Base-by-base conservation (phyloP, 2,113 vertebrate species). In the Austrofundulus limnaeus region DNA sequence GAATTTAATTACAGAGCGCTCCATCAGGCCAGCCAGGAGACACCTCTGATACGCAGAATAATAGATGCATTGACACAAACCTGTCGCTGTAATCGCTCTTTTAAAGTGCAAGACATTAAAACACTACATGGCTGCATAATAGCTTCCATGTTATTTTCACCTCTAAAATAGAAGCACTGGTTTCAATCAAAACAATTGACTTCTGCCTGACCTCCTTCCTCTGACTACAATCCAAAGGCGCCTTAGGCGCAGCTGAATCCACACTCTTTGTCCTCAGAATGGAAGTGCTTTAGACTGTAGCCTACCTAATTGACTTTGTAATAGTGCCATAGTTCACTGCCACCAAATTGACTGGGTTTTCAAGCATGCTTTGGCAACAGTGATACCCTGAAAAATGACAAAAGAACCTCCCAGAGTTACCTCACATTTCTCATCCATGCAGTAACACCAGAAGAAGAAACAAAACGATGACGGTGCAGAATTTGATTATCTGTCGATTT, bases 111-210 rank as follows among this genome's bases (percentile, higher is more conserved):
- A 53, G 28, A 66, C 49, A 39, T 34, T 59, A 64, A 56, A 47
- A 63, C 24, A 43, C 2, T 37, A 54, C 31, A 52, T 16, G 38
- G 39, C 50, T 20, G n/a, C 47, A 70, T 70, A 75, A 70, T 50
- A 53, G 58, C 51, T 42, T 69, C 55, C 7, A 51, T 75, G 82
- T 81, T 74, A 80, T 76, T 72, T 64, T 77, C 65, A 72, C 61
- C 55, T 82, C 17, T 47, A 51, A 52, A 77, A 63, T 52, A 60
- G 61, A 76, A 72, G 55, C 57, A 52, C 56, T 1, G 0, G 71
- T 79, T 86, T 84, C 79, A 84, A 76, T 85, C 80, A 86, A 76
- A 78, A 54, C 85, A 77, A 82, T 81, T 86, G 82, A 85, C 79
- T 81, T 63, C 38, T 57, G 24, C 25, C 54, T 85, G 82, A 85